These are phyloP conservation scores for Siniperca undulata DNA, from an alignment of 2,797 vertebrate genomes.

Conservation along the genomic window DNA sequence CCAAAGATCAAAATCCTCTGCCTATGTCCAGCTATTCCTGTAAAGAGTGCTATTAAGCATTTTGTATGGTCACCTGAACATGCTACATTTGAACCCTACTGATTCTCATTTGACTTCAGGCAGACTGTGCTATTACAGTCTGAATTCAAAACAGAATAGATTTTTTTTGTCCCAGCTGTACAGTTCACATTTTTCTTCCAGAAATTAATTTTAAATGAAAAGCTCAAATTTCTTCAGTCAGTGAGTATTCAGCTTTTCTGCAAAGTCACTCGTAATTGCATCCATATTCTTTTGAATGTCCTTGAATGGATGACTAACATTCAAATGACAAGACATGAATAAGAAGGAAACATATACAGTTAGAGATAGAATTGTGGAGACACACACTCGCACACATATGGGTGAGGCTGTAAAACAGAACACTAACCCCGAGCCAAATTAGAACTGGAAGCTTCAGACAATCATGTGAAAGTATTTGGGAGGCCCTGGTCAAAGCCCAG, in stretches of 20 bases:
- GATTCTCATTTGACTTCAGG: neutral
- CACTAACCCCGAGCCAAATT: conserved; percentile 29
- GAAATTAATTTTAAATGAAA: conserved; percentile 38
- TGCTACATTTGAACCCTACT: neutral
- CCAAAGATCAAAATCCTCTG: neutral
- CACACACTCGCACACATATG: conserved; percentile 26
- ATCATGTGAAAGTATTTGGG: conserved; percentile 20
- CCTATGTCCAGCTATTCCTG: neutral
- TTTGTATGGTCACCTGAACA: neutral
- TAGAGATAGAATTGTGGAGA: neutral
- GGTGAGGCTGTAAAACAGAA: conserved; percentile 9
- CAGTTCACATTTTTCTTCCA: neutral
- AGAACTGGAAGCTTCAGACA: conserved; percentile 39
- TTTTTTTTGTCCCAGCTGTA: neutral
- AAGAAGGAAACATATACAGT: conserved; percentile 15
- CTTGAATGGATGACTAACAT: conserved; percentile 34
- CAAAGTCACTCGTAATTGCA: conserved; percentile 18
- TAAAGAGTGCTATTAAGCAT: neutral
- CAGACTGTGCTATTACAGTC: neutral
- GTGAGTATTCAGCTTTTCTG: neutral
- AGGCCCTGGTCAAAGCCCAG: conserved; percentile 23
- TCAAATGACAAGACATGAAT: conserved; percentile 19
- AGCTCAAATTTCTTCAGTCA: conserved; percentile 16
- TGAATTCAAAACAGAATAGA: conserved; percentile 1
- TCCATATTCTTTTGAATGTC: conserved; percentile 34